Evolutionary conservation across 2,888 invertebrate genomes (phyloP), one percentile per base, ranked within the genome.

Genomic region (Lypha dubia): DNA sequence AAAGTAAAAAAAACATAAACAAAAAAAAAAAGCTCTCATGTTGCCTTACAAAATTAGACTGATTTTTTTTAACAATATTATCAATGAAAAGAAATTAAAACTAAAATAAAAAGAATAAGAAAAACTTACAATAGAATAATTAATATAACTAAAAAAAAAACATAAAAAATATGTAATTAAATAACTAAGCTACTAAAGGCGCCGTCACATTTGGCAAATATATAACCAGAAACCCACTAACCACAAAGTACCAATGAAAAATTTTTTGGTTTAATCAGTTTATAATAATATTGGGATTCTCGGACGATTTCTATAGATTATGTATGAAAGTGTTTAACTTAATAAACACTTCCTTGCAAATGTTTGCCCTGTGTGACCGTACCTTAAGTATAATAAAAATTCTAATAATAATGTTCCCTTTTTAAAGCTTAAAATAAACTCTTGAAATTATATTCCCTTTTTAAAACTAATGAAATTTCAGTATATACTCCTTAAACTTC

Each of bases 21-120:
- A n/a, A 87, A 88, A 86, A 88, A 89, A 89, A 89, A 90, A 90
- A 93, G 93, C 93, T 94, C 94, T 94, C 93, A 93, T 93, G 94
- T 94, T 94, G 94, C 94, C 94, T 94, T 94, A 94, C 93, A 94
- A 93, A 93, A 94, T 94, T 94, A 94, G 94, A 94, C 94, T 94
- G 94, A 94, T 94, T 94, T 93, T 93, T 89, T 90, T 56, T 32
- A 85, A 83, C 77, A 83, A 81, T 77, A 74, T 81, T 74, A 77
- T 63, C 60, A 73, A 70, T 62, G 83, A 87, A 86, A 87, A 76
- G 83, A 83, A 86, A 44, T 1, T 46, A 46, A 56, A 68, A 63
- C 28, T 35, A 51, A 63, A 73, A 70, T 63, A 62, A 32, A 56
- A 83, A 79, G 68, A 74, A 74, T n/a, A n/a, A n/a, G n/a, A n/a